Evolutionary conservation across 2,113 vertebrate species (phyloP), one percentile per base, ranked within the genome.

Genomic region (Pandion haliaetus): DNA sequence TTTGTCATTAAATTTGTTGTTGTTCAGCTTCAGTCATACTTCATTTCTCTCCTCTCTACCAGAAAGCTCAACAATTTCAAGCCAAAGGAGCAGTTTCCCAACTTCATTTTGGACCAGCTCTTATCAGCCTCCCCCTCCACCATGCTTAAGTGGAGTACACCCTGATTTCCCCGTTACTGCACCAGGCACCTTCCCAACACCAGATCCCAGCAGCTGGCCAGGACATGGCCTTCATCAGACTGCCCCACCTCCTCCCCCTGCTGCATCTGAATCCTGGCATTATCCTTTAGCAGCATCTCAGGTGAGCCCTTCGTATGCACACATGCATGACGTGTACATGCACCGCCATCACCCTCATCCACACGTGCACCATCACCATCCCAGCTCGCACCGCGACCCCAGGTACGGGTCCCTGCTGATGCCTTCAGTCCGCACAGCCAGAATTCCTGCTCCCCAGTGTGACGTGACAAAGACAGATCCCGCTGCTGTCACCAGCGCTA

Each of bases 321-420:
- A 99, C 81, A 97, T 99, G 97, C 99, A 99, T 78, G 99, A 99
- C 0, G 94, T 99, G 84, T 99, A 99, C 97, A 95, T 99, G 95
- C 99, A 99, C 86, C 99, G 98, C 78, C 97, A 98, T 77, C 98
- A 98, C 90, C 97, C 98, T 76, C 98, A 98, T 47, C 73, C 98
- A 88, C 98, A 98, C 96, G 42, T 98, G 95, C 98, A 98, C 94
- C 98, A 98, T 95, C 98, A 98, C 59, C 99, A 99, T 69, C 98
- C 99, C 89, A 96, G 98, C 95, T 95, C 99, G 0, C 95, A 98
- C n/a, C 93, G 99, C 10, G 99, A 99, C 87, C 98, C 99, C 1
- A 98, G 99, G 28, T 99, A 99, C 4, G 99, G 98, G 94, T 98
- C 99, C 24, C 97, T 99, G 96, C 96, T 99, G 97, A 97, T 99